Base-by-base conservation (phyloP, 1,140 invertebrate genomes). In the Drepana arcuata region DNA sequence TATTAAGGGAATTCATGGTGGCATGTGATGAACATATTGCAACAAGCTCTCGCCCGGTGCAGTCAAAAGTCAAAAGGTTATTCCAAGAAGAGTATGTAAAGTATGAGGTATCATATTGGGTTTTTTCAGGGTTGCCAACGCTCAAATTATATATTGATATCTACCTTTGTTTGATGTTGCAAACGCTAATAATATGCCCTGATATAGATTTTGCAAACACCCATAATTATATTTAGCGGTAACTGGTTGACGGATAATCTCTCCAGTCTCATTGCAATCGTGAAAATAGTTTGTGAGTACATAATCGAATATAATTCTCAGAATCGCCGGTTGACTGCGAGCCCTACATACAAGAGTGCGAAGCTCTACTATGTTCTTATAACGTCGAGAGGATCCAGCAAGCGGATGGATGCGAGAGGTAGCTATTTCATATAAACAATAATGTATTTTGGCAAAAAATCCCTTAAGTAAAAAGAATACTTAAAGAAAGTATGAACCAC, bases 281-380 rank as follows among this genome's bases (percentile, higher is more conserved):
- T 21, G 4, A 5, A 21, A 21, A 21, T 21, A 9, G 4, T 21
- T 4, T 9, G 4, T 21, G 18, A 4, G 4, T 21, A 4, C 4
- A 5, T 9, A 9, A 9, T 21, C 18, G 18, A 9, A 5, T 21
- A 5, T 21, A 5, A 9, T 9, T 21, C 9, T 21, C 9, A 21
- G 18, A 21, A 9, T 21, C 9, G 9, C 18, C 18, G 4, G 18
- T 4, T 21, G 18, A 21, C 4, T 34, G 32, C 12, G 32, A 21
- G 11, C 11, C 32, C 2, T 34, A 30, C 35, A 16, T 23, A 27
- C 11, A 21, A 1, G 25, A 30, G 18, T 35, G 36, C 24, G 13
- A 26, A 2, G 4, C 4, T 4, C 24, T 26, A 4, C 6, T 6
- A 10, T 26, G 24, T 10, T 10, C 4, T 4, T 26, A 26, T 10